Base-by-base conservation (phyloP, 2,113 vertebrate species). In the Cisticola juncidis region DNA sequence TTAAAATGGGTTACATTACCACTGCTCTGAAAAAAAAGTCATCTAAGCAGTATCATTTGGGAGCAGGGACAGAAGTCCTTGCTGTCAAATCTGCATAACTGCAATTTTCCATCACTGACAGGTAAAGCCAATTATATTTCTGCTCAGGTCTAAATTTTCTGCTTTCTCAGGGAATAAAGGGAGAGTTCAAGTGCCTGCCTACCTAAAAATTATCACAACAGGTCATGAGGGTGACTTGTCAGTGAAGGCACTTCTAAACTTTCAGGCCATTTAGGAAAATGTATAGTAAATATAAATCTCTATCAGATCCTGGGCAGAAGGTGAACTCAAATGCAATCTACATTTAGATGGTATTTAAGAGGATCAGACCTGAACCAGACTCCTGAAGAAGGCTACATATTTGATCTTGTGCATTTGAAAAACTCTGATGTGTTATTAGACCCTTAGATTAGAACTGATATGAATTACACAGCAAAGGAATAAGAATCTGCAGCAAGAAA, bases 401-500 rank as follows among this genome's bases (percentile, higher is more conserved):
- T 88, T 70, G 25, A 36, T 86, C 45, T 72, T 61, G 51, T 57
- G 56, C 77, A 73, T 80, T 92, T 50, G 40, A 56, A 91, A 91
- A 89, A 44, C 20, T 71, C n/a, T 69, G 70, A 81, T n/a, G 4
- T 71, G 80, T 76, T 91, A 74, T 92, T 91, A 85, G 82, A 65
- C 45, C 42, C 61, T 73, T 53, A 95, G 74, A 94, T 94, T 90
- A 94, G 81, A 91, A 76, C 20, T 24, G 42, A 51, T 91, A 79
- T 10, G 81, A 80, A 83, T 87, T 92, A 60, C 54, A 80, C 29
- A 88, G 79, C 35, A 76, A 91, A 94, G n/a, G 18, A 95, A 87
- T 82, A 86, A 81, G 81, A 91, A 92, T 77, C 79, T 76, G 47
- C 61, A 91, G 72, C 68, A 91, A 71, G 72, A 94, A 97, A 29